Conservation (phyloP, 2,797 vertebrate species). For the Buceros bicornis region DNA sequence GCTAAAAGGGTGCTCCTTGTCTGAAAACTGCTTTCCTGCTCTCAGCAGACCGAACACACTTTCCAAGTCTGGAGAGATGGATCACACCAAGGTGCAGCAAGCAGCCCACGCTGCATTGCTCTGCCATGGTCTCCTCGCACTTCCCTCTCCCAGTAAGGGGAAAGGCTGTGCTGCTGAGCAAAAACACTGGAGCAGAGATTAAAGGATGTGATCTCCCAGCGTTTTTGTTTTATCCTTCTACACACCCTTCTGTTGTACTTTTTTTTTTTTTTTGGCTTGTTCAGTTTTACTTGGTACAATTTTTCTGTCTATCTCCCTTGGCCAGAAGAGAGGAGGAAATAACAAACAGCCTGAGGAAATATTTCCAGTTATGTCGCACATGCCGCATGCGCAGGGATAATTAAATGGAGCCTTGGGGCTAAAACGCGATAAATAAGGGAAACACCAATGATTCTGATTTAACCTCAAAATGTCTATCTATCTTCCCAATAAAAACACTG, state of each 20-base stretch:
- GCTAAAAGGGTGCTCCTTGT: not conserved
- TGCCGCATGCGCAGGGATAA: not conserved
- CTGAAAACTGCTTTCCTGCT: not conserved
- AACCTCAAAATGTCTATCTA: not conserved
- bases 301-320: not conserved
- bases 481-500: not conserved
- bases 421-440: not conserved
- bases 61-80: not conserved
- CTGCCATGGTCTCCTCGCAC: not conserved
- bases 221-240: not conserved
- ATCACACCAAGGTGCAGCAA: not conserved
- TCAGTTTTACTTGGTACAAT: not conserved
- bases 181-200: not conserved
- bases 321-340: not conserved
- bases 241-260: not conserved
- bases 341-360: slow-evolving; percentile 14
- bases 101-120: fast-evolving
- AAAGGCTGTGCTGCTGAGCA: not conserved
- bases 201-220: not conserved
- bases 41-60: not conserved
- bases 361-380: not conserved
- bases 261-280: not conserved
- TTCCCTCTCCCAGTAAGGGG: not conserved
- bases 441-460: not conserved
- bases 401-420: not conserved